Conservation (phyloP, 2,797 vertebrate genomes). For the Lindbergichthys nudifrons region DNA sequence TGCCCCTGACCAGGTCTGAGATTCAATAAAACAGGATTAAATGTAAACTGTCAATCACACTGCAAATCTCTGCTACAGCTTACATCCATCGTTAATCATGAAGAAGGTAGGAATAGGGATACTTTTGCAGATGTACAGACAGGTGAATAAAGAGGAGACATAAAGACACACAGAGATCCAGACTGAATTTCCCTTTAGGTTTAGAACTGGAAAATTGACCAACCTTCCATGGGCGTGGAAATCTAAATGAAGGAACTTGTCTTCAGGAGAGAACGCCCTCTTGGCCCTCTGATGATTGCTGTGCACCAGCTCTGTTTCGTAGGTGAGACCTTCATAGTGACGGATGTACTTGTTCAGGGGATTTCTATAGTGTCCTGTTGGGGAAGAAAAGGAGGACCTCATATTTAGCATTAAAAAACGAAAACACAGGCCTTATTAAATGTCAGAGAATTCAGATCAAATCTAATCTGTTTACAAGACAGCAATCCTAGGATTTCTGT, state of each 20-base stretch:
- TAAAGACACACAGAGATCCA: conserved; percentile 1
- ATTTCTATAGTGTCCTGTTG: conserved; percentile 95
- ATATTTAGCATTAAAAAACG: conserved; percentile 24
- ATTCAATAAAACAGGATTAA: conserved; percentile 22
- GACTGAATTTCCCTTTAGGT: conserved; percentile 11
- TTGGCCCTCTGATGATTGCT: conserved; percentile 95
- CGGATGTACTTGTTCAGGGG: conserved; percentile 95
- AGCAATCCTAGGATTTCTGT: no score
- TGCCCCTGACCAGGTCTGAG: background rate
- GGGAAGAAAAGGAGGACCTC: conserved; percentile 33
- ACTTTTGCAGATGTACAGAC: conserved; percentile 13
- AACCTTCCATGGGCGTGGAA: conserved; percentile 98
- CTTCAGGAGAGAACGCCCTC: conserved; percentile 91
- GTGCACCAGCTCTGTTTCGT: conserved; percentile 92
- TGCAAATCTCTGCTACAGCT: conserved; percentile 10
- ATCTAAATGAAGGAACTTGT: conserved; percentile 92
- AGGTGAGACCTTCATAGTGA: conserved; percentile 98
- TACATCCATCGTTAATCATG: conserved; percentile 10
- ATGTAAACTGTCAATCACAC: conserved; percentile 30
- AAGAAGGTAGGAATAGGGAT: conserved; percentile 12
- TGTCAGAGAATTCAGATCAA: background rate
- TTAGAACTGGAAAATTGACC: conserved; percentile 50
- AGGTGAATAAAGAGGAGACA: conserved; percentile 15
- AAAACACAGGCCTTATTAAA: conserved; percentile 2
- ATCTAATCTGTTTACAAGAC: background rate